Evolutionary conservation across 2,797 vertebrate genomes (phyloP).

Genomic region (Strix occidentalis): DNA sequence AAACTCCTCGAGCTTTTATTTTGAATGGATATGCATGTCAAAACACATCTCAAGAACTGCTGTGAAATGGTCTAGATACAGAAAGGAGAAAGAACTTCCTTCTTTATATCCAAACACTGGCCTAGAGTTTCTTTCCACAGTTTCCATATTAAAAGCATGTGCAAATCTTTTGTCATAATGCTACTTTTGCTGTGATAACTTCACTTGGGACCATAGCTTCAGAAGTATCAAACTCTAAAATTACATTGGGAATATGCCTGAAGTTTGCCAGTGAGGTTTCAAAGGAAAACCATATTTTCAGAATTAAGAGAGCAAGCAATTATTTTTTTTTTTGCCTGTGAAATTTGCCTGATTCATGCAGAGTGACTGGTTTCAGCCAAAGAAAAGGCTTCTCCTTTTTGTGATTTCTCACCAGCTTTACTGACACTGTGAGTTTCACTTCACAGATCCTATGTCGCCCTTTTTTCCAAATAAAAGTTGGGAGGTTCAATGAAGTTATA

Average conservation of each 20-base stretch:
- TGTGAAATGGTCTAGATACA: not conserved
- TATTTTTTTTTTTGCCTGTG: not conserved
- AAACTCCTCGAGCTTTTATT: not conserved
- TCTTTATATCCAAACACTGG: not conserved
- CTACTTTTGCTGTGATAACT: not conserved
- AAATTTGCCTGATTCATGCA: slow-evolving; percentile 3
- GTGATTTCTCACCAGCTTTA: slow-evolving; percentile 17
- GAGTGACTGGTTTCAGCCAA: slow-evolving; percentile 22
- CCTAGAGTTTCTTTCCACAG: not conserved
- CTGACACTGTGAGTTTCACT: slow-evolving; percentile 6
- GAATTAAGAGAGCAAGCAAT: not conserved
- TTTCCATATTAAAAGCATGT: not conserved
- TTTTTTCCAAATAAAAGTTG: not conserved
- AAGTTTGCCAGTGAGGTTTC: not conserved
- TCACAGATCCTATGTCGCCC: not conserved
- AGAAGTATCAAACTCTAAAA: not conserved
- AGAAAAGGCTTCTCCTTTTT: slow-evolving; percentile 36
- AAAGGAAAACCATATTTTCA: not conserved
- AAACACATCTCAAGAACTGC: not conserved
- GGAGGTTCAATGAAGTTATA: not conserved
- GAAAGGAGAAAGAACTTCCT: not conserved
- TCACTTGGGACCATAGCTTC: not conserved
- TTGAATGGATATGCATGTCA: not conserved
- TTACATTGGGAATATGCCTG: not conserved
- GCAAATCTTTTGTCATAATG: not conserved